phyloP scores from a whole-genome alignment of 2,888 invertebrate genomes.

The Diplolepis rosae region DNA sequence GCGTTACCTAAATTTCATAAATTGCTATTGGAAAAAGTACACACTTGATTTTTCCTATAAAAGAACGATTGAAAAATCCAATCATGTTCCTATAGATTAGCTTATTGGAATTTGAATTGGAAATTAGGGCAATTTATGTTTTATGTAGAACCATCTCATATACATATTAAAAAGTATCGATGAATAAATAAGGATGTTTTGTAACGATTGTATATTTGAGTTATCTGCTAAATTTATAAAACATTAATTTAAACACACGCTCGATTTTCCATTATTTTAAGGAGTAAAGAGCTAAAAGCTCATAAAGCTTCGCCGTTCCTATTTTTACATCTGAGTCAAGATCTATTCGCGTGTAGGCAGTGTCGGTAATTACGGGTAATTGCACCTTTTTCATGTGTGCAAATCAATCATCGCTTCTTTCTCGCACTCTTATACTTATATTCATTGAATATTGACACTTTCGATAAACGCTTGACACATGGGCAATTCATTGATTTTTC shows the following conservation, averaged over 20 bases:
- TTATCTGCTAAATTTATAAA: too few relatives aligned
- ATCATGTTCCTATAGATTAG: too few relatives aligned
- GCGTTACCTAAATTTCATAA: too few relatives aligned
- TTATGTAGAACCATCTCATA: too few relatives aligned
- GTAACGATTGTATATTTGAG: too few relatives aligned
- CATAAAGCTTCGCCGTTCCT: not conserved
- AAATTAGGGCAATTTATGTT: too few relatives aligned
- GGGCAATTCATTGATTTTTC: not conserved
- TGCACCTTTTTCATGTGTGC: constrained; percentile 12
- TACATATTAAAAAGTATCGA: too few relatives aligned
- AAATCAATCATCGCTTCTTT: constrained; percentile 11
- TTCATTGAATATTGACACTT: constrained; percentile 10
- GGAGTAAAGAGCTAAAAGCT: not conserved
- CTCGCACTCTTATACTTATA: not conserved
- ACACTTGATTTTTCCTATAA: too few relatives aligned
- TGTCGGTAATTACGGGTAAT: constrained; percentile 14
- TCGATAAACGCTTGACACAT: constrained; percentile 10
- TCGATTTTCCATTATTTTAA: not conserved
- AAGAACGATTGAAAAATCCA: too few relatives aligned
- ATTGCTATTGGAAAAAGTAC: too few relatives aligned
- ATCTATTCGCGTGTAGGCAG: constrained; percentile 8
- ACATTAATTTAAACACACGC: not conserved
- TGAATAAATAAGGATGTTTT: too few relatives aligned
- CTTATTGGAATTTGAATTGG: too few relatives aligned
- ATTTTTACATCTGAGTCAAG: constrained; percentile 21